Percentiles rank a stretch among this genome's conserved stretches.
phyloP scores from a whole-genome alignment of 2,888 invertebrate genomes.

The Lysandra coridon region DNA sequence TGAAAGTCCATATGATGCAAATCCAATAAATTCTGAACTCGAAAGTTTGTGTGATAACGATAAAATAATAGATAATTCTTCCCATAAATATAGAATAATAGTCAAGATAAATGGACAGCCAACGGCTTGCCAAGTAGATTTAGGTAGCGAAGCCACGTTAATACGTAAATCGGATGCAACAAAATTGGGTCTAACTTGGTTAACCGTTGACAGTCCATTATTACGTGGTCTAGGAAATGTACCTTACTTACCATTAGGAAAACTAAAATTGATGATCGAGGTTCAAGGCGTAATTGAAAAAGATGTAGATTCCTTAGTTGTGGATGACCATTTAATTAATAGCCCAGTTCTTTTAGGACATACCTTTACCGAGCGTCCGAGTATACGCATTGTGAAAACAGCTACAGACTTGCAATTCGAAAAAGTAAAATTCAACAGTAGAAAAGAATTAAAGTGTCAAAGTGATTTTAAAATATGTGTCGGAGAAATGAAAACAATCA shows the following conservation, averaged over 20 bases:
- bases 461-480: background rate
- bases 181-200: conserved; percentile 37
- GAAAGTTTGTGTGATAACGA: too few species aligned
- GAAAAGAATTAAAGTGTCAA: background rate
- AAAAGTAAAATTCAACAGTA: background rate
- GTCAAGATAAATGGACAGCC: too few species aligned
- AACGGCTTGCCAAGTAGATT: conserved; percentile 35
- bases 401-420: conserved; percentile 33
- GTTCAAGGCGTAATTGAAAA: conserved; percentile 39
- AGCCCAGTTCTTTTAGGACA: conserved; percentile 37
- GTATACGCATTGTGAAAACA: conserved; percentile 34
- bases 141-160: conserved; percentile 41
- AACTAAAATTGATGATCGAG: conserved; percentile 32
- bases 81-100: too few species aligned
- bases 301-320: conserved; percentile 37
- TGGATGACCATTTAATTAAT: conserved; percentile 38
- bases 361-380: conserved; percentile 37
- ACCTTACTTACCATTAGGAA: conserved; percentile 38
- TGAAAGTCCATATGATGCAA: too few species aligned
- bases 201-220: conserved; percentile 33
- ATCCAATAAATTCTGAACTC: too few species aligned
- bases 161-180: conserved; percentile 38
- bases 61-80: too few species aligned
- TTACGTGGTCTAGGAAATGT: conserved; percentile 40
- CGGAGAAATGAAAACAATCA: conserved; percentile 17